Percentiles rank a stretch among this genome's conserved stretches.
phyloP scores from a whole-genome alignment of 1,140 invertebrate species.

The Stratiolaelaps scimitus region DNA sequence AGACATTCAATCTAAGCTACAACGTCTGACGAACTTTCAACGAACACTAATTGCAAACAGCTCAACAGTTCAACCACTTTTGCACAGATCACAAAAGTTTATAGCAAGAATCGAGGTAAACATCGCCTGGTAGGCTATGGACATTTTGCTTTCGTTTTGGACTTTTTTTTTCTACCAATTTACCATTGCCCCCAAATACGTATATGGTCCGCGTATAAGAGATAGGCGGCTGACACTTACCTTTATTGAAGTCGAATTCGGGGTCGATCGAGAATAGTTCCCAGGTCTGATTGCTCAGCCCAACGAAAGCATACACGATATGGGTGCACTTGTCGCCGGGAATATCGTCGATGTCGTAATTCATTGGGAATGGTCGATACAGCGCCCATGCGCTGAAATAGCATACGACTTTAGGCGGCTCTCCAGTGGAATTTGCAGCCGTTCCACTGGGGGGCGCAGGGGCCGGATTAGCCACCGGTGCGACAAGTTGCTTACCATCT shows the following conservation, averaged over 20 bases:
- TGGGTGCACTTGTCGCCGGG: slow-evolving; percentile 70
- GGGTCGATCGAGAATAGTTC: slow-evolving; percentile 63
- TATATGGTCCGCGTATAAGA: neutral
- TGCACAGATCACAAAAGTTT: slow-evolving; percentile 13
- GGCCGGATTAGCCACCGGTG: no score
- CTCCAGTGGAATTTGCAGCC: slow-evolving; percentile 22
- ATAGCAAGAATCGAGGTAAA: no score
- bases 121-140: neutral
- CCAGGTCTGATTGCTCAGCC: slow-evolving; percentile 62
- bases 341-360: slow-evolving; percentile 66
- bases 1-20: neutral
- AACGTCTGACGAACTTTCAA: no score
- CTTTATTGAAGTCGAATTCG: slow-evolving; percentile 43
- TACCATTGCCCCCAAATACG: neutral
- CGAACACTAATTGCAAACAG: no score
- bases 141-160: no score
- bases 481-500: slow-evolving; percentile 6
- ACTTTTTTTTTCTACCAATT: neutral
- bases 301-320: slow-evolving; percentile 77
- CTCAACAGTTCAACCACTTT: neutral
- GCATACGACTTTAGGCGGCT: slow-evolving; percentile 35
- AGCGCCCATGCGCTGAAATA: slow-evolving; percentile 55
- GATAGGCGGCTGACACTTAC: slow-evolving; percentile 9
- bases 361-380: slow-evolving; percentile 63
- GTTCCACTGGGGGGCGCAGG: no score